Conservation (phyloP, 2,797 vertebrate species). For the Avahi laniger region DNA sequence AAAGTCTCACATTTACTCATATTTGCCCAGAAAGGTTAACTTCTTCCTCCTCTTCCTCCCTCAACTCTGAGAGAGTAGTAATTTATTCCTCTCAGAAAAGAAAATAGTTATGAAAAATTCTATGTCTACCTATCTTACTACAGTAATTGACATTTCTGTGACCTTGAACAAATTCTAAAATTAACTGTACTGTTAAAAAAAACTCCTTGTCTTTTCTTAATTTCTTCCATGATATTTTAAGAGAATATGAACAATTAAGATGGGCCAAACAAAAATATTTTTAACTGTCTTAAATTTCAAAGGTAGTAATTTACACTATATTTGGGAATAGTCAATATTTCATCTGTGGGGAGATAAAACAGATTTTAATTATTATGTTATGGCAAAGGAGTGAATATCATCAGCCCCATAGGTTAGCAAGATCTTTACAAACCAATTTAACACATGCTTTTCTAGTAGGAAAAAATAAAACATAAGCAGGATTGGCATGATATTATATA, state of each 20-base stretch:
- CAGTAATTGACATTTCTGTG: conserved; percentile 16
- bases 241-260: conserved; percentile 3
- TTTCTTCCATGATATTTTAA: neutral
- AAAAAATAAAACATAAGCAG: conserved; percentile 7
- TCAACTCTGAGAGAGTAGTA: neutral
- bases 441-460: neutral
- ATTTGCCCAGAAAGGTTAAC: neutral
- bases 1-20: neutral
- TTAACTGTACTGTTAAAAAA: conserved; percentile 2
- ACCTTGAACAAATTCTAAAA: conserved; percentile 13
- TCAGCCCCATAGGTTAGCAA: neutral
- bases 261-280: neutral
- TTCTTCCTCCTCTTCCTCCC: neutral
- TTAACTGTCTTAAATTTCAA: conserved; percentile 34
- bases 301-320: conserved; percentile 3
- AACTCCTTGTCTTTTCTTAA: neutral
- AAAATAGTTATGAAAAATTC: neutral
- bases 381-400: conserved; percentile 32
- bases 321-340: conserved; percentile 46
- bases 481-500: neutral
- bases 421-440: neutral
- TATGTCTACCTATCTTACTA: neutral
- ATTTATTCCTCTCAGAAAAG: neutral
- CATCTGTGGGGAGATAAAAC: conserved; percentile 55
- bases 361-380: conserved; percentile 48